phyloP scores from a whole-genome alignment of 2,113 vertebrate genomes.

The Cavia porcellus region DNA sequence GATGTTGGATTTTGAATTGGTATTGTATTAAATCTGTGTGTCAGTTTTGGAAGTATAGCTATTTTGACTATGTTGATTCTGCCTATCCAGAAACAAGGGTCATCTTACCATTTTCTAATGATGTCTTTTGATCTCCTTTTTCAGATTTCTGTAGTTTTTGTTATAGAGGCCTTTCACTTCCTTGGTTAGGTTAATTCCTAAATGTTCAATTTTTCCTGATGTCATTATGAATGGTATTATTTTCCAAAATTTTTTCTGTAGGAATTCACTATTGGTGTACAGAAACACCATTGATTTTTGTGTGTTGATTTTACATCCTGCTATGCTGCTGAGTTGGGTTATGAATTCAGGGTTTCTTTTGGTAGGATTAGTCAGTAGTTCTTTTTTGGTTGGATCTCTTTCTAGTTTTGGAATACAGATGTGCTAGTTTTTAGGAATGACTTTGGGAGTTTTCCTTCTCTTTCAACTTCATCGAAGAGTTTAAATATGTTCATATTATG shows the following conservation, averaged over 20 bases:
- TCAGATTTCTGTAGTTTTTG: not conserved
- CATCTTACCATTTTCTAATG: not conserved
- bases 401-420: not conserved
- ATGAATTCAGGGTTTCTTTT: not conserved
- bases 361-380: not conserved
- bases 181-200: not conserved
- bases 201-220: not conserved
- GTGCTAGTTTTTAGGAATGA: not conserved
- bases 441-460: not conserved
- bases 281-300: not conserved
- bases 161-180: not conserved
- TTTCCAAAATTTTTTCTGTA: not conserved
- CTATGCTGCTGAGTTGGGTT: not conserved
- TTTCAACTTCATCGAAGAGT: not conserved
- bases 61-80: not conserved
- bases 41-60: not conserved
- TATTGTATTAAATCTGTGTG: not conserved
- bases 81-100: not conserved
- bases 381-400: not conserved
- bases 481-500: not conserved
- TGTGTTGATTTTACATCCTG: not conserved
- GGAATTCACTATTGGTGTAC: not conserved
- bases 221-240: not conserved
- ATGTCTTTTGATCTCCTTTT: not conserved
- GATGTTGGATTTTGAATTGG: not conserved